phyloP scores from a whole-genome alignment of 2,113 vertebrate genomes.

The Ailuropoda melanoleuca region DNA sequence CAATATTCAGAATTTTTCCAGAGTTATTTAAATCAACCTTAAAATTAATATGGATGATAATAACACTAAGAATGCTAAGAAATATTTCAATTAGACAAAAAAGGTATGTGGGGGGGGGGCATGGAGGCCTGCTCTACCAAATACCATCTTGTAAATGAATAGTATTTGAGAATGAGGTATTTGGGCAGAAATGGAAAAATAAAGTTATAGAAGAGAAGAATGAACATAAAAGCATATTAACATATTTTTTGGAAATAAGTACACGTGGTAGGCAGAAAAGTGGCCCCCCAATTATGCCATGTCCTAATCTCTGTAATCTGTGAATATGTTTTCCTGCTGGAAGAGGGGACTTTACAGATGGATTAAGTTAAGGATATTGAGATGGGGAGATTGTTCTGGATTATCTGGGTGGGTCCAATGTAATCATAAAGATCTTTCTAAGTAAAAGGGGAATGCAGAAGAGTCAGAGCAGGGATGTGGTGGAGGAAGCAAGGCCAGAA shows the following conservation, averaged over 20 bases:
- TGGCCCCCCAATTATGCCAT: background rate
- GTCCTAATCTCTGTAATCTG: background rate
- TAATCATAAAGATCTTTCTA: background rate
- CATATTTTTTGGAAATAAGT: background rate
- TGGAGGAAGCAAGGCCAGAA: background rate
- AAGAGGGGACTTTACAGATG: background rate
- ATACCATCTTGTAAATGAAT: background rate
- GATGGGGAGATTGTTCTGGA: background rate
- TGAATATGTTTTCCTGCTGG: background rate
- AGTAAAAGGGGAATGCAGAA: background rate
- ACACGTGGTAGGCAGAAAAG: background rate
- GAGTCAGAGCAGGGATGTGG: background rate
- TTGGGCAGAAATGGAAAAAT: background rate
- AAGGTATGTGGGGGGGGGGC: fast-evolving
- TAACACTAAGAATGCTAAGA: background rate
- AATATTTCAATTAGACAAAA: background rate
- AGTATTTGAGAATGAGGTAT: background rate
- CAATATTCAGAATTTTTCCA: background rate
- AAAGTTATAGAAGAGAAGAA: background rate
- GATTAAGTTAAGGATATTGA: background rate
- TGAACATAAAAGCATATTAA: background rate
- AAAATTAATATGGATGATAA: background rate
- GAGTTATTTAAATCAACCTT: background rate
- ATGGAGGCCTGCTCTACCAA: background rate
- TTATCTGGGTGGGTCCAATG: background rate